Conservation (phyloP, 2,113 vertebrate species). For the Rattus rattus region DNA sequence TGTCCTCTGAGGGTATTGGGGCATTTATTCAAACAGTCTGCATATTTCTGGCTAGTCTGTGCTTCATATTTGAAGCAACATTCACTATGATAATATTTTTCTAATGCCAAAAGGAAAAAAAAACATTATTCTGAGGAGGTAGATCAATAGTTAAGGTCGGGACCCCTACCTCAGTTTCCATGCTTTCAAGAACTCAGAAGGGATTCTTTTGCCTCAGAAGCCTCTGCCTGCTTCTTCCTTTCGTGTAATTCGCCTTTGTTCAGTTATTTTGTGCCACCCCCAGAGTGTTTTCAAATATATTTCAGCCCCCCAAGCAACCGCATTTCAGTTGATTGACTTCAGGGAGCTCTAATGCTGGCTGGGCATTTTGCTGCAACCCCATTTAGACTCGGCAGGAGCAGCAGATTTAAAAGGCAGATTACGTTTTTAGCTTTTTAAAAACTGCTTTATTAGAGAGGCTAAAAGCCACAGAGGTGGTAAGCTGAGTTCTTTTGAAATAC, state of each 20-base stretch:
- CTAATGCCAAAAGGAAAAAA: background rate
- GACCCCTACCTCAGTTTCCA: conserved; percentile 62
- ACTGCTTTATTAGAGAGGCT: conserved; percentile 81
- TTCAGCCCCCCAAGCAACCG: conserved; percentile 72
- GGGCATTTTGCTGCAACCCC: conserved; percentile 74
- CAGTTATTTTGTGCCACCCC: conserved; percentile 71
- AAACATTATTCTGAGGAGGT: conserved; percentile 18
- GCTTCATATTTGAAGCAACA: background rate
- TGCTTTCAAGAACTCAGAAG: conserved; percentile 63
- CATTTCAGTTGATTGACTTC: conserved; percentile 76
- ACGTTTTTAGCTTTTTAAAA: conserved; percentile 80
- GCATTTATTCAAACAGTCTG: conserved; percentile 32
- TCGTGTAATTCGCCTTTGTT: conserved; percentile 74
- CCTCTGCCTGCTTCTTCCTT: conserved; percentile 68
- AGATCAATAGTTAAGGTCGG: conserved; percentile 51
- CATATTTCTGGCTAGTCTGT: conserved; percentile 52
- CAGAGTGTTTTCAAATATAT: conserved; percentile 81
- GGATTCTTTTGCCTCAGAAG: conserved; percentile 55
- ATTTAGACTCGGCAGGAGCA: conserved; percentile 81
- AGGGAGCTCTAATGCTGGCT: conserved; percentile 67
- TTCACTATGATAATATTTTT: conserved; percentile 52
- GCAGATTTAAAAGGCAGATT: conserved; percentile 84
- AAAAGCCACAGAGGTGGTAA: conserved; percentile 79
- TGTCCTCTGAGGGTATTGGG: conserved; percentile 59
- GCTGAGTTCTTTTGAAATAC: conserved; percentile 78